Evolutionary conservation across 2,113 vertebrate genomes (phyloP), one percentile per base, ranked within the genome.

Genomic region (Electrona antarctica): DNA sequence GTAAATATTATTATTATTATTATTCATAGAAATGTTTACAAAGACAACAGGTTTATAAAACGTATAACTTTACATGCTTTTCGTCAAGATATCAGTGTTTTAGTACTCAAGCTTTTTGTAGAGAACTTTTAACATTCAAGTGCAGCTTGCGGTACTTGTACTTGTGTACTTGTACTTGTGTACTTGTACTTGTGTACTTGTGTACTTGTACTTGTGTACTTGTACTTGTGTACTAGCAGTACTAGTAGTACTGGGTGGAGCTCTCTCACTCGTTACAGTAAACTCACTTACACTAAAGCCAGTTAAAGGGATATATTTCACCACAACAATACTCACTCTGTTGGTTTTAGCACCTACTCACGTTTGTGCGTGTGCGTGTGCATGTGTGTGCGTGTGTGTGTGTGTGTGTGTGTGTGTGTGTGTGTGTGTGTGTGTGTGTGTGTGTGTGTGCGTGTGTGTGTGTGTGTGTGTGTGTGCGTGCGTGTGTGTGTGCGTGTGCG

Each of bases 1-100:
- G 64, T 1, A 62, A 62, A 85, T 65, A 82, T 82, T 52, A 41
- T 2, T 33, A 33, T 33, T 33, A 33, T 33, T 33, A 33, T 4
- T 33, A 33, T 33, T 33, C 29, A 76, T 81, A 85, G 59, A 79
- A 83, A 91, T 93, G 90, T 94, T 90, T 91, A 89, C 93, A 83
- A 77, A 92, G 94, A 89, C 89, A 84, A 73, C 67, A 73, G 73
- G 74, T 72, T 74, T 85, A 87, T 72, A 90, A 84, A 88, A 79
- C 80, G 77, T 86, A 61, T 64, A 80, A 63, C 59, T 64, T n/a
- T n/a, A n/a, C 55, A 76, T 86, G 85, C 67, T 80, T 79, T 78
- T 64, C 87, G 82, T 84, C 73, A 86, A 55, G 8, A 76, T 76
- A 86, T 84, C 82, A 87, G 86, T 89, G 90, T 90, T 90, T 82